phyloP scores from a whole-genome alignment of 2,113 vertebrate species.

The Cryptotis parvus region DNA sequence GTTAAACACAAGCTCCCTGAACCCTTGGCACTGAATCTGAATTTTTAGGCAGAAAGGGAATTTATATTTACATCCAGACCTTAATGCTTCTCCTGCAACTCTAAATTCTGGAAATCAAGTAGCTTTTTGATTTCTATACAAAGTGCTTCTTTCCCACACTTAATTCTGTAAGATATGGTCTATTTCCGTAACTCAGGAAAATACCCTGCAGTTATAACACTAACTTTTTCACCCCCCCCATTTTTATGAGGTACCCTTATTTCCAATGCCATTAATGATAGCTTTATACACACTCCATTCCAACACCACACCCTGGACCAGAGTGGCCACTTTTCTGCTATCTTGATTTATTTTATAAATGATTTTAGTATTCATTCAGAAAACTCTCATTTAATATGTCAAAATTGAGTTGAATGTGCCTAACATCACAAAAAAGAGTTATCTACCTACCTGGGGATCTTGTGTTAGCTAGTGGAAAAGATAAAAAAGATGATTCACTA shows the following conservation, averaged over 20 bases:
- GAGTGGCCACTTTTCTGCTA: no score
- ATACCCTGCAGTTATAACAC: not conserved
- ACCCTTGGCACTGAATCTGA: not conserved
- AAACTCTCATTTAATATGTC: not conserved
- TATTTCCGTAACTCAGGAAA: constrained; percentile 43
- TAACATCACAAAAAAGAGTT: not conserved
- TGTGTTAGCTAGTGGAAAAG: not conserved
- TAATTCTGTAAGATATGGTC: not conserved
- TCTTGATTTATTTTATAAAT: not conserved
- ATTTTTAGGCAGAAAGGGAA: not conserved
- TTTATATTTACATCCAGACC: not conserved
- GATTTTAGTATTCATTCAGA: not conserved
- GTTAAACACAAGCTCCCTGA: constrained; percentile 35
- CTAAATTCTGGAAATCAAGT: constrained; percentile 25
- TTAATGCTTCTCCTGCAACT: not conserved
- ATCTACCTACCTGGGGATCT: no score
- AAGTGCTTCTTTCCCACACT: not conserved
- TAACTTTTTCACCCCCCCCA: no score
- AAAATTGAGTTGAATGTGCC: not conserved
- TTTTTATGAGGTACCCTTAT: no score
- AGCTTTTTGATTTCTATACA: not conserved
- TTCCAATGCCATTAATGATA: no score
- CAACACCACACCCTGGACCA: no score
- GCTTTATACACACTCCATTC: no score
- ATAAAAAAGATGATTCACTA: not conserved